Conservation (phyloP, 2,797 vertebrate genomes). For the Apodemus agrarius region DNA sequence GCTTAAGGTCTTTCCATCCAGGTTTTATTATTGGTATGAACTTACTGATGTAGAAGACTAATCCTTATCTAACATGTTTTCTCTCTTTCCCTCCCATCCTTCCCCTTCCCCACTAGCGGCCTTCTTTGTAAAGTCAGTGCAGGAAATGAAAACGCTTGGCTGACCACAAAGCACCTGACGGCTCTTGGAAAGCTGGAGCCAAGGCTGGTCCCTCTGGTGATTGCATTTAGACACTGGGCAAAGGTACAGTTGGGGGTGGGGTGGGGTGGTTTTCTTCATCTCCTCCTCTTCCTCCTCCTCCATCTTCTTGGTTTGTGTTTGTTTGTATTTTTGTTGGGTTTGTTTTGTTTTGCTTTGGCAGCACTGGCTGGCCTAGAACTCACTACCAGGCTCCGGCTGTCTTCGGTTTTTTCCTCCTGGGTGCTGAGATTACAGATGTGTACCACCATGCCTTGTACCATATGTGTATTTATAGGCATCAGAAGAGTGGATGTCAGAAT, state of each 20-base stretch:
- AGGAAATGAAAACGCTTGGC: conserved; percentile 95
- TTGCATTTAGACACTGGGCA: conserved; percentile 94
- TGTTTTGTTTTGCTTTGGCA: not conserved
- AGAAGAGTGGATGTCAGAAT: conserved; percentile 22
- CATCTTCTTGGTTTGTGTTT: not conserved
- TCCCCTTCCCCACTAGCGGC: conserved; percentile 86
- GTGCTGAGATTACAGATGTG: not conserved
- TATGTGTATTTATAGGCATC: conserved; percentile 9
- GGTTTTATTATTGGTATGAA: not conserved
- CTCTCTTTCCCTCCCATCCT: conserved; percentile 66
- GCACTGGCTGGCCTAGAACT: not conserved
- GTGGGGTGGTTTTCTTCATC: too few species aligned
- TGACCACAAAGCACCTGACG: conserved; percentile 93
- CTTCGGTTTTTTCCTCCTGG: not conserved
- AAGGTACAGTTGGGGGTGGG: conserved; percentile 85
- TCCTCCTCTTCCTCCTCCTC: not conserved
- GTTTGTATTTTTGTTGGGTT: not conserved
- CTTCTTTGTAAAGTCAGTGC: conserved; percentile 97
- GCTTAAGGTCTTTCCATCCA: not conserved
- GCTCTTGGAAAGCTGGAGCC: conserved; percentile 89
- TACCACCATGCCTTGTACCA: not conserved
- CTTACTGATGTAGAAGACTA: not conserved
- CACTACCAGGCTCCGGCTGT: not conserved
- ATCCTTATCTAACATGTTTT: conserved; percentile 47
- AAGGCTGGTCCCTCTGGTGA: conserved; percentile 90